Evolutionary conservation across 1,140 invertebrate species (phyloP), one percentile per base, ranked within the genome.

Genomic region (Saxidomus purpurata): DNA sequence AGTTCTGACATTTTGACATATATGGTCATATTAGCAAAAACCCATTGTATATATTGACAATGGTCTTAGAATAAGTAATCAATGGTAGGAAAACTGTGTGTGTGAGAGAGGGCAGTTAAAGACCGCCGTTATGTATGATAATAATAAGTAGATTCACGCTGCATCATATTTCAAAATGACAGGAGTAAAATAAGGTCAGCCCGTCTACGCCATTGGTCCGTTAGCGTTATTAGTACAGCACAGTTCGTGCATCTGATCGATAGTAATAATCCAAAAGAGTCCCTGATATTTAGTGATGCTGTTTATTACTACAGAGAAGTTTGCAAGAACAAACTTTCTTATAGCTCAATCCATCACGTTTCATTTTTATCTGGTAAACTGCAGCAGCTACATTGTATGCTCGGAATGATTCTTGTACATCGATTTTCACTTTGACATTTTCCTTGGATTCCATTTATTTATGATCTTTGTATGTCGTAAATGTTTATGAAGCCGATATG

Each of bases 1-100:
- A 28, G n/a, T 63, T 63, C 59, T 63, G 59, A 28, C 59, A 28
- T 63, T 63, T 63, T 63, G 59, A 63, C 59, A 63, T 28, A 63
- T 63, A 28, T 28, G 59, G 59, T 63, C 59, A 63, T 63, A 28
- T 63, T 63, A 25, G 59, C n/a, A 28, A 28, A 63, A 28, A 1
- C n/a, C 4, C 59, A 63, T 63, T n/a, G 28, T 9, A 25, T 9
- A 28, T 63, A 28, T 63, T 63, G 25, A 63, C 59, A 11, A 25
- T 25, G 22, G 4, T 63, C 25, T 9, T 63, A 4, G 59, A 28
- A 63, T 28, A 63, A 63, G 8, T 28, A n/a, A 63, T 63, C 59
- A 63, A 63, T 63, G 59, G n/a, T 8, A 28, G 25, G 1, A 15
- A 55, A n/a, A n/a, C n/a, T n/a, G n/a, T n/a, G 15, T 55, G 15